phyloP scores from a whole-genome alignment of 1,140 invertebrate species.

The Hirudo medicinalis region DNA sequence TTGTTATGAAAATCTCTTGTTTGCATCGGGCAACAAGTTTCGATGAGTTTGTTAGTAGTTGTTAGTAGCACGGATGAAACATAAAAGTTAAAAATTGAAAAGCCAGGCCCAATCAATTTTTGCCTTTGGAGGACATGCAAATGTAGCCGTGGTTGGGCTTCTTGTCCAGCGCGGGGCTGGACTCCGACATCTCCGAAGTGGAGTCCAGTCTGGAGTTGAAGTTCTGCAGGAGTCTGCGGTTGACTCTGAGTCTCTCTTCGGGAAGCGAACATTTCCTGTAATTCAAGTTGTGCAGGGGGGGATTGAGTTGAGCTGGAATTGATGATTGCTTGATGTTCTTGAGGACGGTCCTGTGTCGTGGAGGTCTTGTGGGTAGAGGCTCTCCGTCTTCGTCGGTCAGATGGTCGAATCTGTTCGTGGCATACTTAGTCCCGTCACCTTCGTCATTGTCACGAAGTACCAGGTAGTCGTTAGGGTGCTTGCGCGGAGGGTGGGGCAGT shows the following conservation, averaged over 20 bases:
- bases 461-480: background rate
- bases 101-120: background rate
- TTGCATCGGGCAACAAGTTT: too few relatives aligned
- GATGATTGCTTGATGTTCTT: conserved; percentile 2
- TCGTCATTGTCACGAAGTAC: background rate
- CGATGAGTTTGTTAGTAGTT: too few relatives aligned
- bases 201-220: conserved; percentile 6
- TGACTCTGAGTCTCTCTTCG: background rate
- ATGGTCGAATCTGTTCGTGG: background rate
- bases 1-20: too few relatives aligned
- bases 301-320: background rate
- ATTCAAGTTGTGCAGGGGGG: background rate
- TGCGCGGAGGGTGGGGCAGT: background rate
- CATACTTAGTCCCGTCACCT: background rate
- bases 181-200: background rate
- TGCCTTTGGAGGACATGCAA: background rate
- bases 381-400: background rate
- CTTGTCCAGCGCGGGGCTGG: background rate
- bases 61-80: too few relatives aligned
- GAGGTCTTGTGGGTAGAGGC: background rate
- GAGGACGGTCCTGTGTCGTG: background rate
- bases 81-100: background rate
- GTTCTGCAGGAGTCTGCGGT: background rate
- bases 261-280: background rate
- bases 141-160: conserved; percentile 3